phyloP scores from a whole-genome alignment of 23 tunicate species.

The Trididemnum miniatum region DNA sequence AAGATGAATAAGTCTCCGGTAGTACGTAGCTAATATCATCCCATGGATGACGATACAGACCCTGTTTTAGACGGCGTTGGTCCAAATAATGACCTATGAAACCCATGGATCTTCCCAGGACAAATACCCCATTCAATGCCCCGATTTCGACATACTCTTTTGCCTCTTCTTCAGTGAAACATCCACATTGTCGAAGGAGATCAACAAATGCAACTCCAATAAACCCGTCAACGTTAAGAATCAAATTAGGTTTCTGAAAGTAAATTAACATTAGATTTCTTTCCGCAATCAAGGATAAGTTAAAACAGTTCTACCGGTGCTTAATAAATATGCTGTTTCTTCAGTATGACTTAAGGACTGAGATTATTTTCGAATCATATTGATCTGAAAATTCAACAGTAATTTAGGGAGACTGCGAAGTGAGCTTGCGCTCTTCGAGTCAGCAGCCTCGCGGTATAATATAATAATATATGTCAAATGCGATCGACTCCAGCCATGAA shows the following conservation, averaged over 20 bases:
- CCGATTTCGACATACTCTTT: constrained; percentile 89
- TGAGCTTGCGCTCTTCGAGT: too few species aligned
- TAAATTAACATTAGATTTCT: too few species aligned
- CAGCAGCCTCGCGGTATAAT: too few species aligned
- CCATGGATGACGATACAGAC: constrained; percentile 98
- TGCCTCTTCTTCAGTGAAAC: constrained; percentile 97
- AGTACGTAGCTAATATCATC: constrained; percentile 98
- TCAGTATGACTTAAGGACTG: too few species aligned
- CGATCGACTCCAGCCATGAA: too few species aligned
- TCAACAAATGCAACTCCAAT: constrained; percentile 98
- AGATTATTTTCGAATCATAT: too few species aligned
- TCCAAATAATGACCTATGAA: constrained; percentile 99
- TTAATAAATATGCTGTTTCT: too few species aligned
- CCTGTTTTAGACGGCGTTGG: constrained; percentile 91
- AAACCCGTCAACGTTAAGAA: constrained; percentile 95
- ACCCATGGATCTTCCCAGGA: constrained; percentile 94
- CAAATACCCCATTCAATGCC: constrained; percentile 92
- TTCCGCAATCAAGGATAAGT: too few species aligned
- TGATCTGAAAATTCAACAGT: too few species aligned
- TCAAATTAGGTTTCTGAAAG: constrained; percentile 94
- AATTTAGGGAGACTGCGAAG: too few species aligned
- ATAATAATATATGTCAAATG: too few species aligned
- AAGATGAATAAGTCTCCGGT: constrained; percentile 88
- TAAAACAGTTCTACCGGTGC: too few species aligned
- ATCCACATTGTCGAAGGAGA: constrained; percentile 82